Percentiles rank a stretch among this genome's conserved stretches.
phyloP scores from a whole-genome alignment of 2,797 vertebrate genomes.

The Nannoperca obscura region DNA sequence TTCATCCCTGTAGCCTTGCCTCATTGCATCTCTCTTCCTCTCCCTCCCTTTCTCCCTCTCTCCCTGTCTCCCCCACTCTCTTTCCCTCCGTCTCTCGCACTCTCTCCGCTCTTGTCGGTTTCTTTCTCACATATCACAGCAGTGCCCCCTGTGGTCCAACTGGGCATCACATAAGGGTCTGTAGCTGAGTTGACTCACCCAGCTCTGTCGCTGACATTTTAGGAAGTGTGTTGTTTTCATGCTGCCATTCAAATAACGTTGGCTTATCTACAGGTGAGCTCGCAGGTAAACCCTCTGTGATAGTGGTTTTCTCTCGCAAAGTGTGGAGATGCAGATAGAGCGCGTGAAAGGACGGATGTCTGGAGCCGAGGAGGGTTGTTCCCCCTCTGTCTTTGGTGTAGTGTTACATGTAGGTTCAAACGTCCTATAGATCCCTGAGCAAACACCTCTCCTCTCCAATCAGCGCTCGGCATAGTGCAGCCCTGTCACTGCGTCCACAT shows the following conservation, averaged over 20 bases:
- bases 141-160: conserved; percentile 87
- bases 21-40: conserved; percentile 76
- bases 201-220: conserved; percentile 43
- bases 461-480: conserved; percentile 55
- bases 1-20: conserved; percentile 83
- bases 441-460: conserved; percentile 77
- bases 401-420: conserved; percentile 76
- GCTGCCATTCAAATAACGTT: conserved; percentile 8
- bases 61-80: conserved; percentile 19
- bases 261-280: conserved; percentile 10
- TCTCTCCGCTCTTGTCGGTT: conserved; percentile 37
- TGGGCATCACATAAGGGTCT: conserved; percentile 62
- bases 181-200: conserved; percentile 12
- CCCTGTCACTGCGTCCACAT: conserved; percentile 74
- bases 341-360: conserved; percentile 24
- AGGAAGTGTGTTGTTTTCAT: conserved; percentile 29
- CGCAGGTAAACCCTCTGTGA: conserved; percentile 32
- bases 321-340: neutral
- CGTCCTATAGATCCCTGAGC: conserved; percentile 76
- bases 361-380: conserved; percentile 31
- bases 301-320: neutral
- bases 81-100: conserved; percentile 22
- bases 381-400: conserved; percentile 50
- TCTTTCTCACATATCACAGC: conserved; percentile 82
- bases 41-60: conserved; percentile 47